A percentile compares a stretch with the other conserved stretches of the same genome.
phyloP scores from a whole-genome alignment of 2,888 invertebrate genomes.

The Folsomia manolachei region DNA sequence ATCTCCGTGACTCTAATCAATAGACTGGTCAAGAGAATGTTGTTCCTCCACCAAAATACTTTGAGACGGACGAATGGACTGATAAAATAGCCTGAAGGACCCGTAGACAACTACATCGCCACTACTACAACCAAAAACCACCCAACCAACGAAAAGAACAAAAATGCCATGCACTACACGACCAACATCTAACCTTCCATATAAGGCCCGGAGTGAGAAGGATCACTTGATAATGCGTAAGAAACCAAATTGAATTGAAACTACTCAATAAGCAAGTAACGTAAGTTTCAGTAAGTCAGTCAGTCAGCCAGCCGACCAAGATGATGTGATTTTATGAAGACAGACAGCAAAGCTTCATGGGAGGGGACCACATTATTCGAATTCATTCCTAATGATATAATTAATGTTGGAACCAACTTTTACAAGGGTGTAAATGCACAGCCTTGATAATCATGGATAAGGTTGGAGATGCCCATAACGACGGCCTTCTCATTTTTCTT shows the following conservation, averaged over 20 bases:
- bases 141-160: too few species aligned
- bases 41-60: background rate
- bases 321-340: background rate
- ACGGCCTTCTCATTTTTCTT: conserved; percentile 8
- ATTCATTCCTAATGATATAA: conserved; percentile 6
- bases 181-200: background rate
- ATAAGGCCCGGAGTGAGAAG: background rate
- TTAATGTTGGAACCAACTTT: background rate
- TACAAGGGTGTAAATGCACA: background rate
- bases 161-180: too few species aligned
- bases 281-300: too few species aligned
- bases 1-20: background rate
- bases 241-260: background rate
- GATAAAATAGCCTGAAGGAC: background rate
- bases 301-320: background rate
- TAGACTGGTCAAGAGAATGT: background rate
- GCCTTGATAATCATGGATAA: background rate
- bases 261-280: background rate
- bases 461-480: background rate
- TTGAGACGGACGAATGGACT: too few species aligned
- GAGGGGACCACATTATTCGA: background rate
- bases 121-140: background rate
- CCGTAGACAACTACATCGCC: background rate
- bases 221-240: background rate
- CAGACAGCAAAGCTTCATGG: background rate